Percentiles rank a stretch among this genome's conserved stretches.
Evolutionary conservation across 2,113 vertebrate genomes (phyloP).

Genomic region (Marmota flaviventris): DNA sequence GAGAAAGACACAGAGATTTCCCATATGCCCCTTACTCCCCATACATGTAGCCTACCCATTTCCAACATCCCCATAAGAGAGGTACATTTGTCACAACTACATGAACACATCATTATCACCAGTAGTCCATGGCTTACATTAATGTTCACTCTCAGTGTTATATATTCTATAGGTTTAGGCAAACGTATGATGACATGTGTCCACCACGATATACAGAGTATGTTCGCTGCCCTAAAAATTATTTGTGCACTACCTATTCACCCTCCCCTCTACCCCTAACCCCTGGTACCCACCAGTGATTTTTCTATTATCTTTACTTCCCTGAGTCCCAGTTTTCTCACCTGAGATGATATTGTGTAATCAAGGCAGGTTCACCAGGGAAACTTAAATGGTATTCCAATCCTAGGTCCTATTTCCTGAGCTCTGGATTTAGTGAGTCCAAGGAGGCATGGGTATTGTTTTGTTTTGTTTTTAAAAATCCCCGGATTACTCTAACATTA

Average conservation of each 20-base stretch:
- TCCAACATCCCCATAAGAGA: neutral
- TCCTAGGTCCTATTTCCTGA: neutral
- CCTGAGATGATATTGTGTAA: neutral
- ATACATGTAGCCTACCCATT: neutral
- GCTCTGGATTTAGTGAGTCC: neutral
- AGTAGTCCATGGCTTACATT: neutral
- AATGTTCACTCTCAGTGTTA: neutral
- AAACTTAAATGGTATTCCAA: neutral
- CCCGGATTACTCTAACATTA: neutral
- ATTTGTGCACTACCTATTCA: neutral
- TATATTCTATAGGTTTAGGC: neutral
- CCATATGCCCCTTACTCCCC: neutral
- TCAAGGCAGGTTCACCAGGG: neutral
- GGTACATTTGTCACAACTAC: neutral
- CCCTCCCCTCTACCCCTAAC: neutral
- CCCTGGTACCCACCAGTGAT: neutral
- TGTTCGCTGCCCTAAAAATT: neutral
- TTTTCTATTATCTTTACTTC: neutral
- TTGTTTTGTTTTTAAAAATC: neutral
- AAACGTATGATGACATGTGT: neutral
- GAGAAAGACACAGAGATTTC: neutral
- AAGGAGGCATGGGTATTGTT: neutral
- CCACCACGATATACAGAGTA: neutral
- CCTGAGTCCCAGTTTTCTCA: slow-evolving; percentile 1
- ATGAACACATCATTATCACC: neutral